Evolutionary conservation across 2,888 invertebrate genomes (phyloP).

Genomic region (Chydorus sphaericus): DNA sequence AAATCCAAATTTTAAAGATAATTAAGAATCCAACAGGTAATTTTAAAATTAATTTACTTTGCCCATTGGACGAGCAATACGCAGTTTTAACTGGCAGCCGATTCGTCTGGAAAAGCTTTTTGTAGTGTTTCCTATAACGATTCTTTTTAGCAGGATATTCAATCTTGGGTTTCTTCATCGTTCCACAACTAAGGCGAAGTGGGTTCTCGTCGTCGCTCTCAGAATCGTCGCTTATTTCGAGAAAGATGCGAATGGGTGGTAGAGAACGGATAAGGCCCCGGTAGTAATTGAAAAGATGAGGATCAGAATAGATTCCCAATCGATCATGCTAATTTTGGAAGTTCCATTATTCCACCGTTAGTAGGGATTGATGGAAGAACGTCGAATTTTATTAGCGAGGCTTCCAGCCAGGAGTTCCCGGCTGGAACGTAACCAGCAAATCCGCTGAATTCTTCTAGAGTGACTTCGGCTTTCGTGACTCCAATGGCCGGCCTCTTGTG

Average conservation of each 20-base stretch:
- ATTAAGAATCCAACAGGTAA: too few species aligned
- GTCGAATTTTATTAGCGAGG: background rate
- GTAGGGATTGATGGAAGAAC: background rate
- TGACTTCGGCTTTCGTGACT: background rate
- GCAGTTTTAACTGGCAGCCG: background rate
- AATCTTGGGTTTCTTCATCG: background rate
- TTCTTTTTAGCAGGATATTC: background rate
- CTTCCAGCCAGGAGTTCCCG: background rate
- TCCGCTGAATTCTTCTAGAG: background rate
- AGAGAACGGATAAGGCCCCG: background rate
- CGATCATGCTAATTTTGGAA: background rate
- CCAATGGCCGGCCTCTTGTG: too few species aligned
- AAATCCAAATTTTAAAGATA: background rate
- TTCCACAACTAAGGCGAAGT: background rate
- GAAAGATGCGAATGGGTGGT: constrained; percentile 5
- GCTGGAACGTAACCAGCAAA: background rate
- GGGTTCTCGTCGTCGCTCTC: background rate
- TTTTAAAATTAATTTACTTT: too few species aligned
- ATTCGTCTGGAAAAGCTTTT: background rate
- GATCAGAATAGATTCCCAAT: constrained; percentile 4
- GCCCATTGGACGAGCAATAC: background rate
- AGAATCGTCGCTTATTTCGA: background rate
- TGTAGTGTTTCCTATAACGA: too few species aligned
- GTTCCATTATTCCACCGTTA: background rate
- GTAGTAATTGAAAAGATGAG: background rate